Evolutionary conservation across 2,113 vertebrate species (phyloP), one percentile per base, ranked within the genome.

Genomic region (Equus quagga): DNA sequence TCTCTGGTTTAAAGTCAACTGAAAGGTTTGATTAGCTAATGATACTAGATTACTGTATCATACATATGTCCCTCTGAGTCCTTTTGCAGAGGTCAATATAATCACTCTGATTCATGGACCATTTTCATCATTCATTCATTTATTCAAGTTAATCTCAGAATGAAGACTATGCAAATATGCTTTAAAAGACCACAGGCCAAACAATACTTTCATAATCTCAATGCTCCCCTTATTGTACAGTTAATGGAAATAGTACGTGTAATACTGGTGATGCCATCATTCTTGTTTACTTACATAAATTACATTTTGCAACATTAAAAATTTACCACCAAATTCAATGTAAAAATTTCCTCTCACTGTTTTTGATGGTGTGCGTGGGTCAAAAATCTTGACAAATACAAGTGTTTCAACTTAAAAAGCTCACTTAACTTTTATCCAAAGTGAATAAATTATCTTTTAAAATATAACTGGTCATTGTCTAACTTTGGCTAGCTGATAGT

Each of bases 231-330:
- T 70, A 36, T 51, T 24, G 17, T 60, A 86, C 12, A 93, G 54
- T 60, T 76, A 73, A 44, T 64, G n/a, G 8, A 81, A 83, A 54
- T 15, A 73, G 26, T n/a, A 28, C 10, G 28, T 17, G 1, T 51
- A 62, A 28, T 75, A 62, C 19, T 18, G 18, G 28, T 58, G 8
- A 76, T 21, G 41, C 19, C 17, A 56, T 62, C 62, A n/a, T 49
- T 89, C 28, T 60, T 60, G 36, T 31, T 93, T 54, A 49, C 56
- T 86, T 93, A 65, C 12, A 73, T 46, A 23, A 79, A 76, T 93
- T 73, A 85, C 26, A 82, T 69, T 97, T 73, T 85, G 31, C 31
- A 91, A 56, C n/a, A 93, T 87, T 94, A 54, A 97, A 96, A 75
- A 24, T 46, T 76, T 79, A 18, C 28, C 58, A 90, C 15, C 69